These are phyloP conservation scores for Dendrolimus houi DNA, from an alignment of 2,888 invertebrate species.

Conservation along the genomic window DNA sequence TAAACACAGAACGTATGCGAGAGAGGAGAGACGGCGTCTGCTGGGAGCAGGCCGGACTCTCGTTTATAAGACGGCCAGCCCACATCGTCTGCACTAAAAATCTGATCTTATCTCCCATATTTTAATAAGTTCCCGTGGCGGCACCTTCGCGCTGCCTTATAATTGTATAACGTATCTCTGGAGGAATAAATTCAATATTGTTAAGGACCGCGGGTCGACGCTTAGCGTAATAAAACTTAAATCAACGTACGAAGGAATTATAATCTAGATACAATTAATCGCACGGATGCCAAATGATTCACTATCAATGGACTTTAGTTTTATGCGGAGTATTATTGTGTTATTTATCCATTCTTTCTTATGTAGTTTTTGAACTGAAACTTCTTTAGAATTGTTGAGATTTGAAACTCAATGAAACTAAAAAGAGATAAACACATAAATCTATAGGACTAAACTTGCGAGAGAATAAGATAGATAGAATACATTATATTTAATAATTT, in stretches of 20 bases:
- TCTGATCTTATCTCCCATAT: conserved; percentile 70
- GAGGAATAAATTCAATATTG: conserved; percentile 63
- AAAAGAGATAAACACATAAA: too few relatives aligned
- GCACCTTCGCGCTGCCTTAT: conserved; percentile 54
- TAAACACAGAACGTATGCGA: conserved; percentile 59
- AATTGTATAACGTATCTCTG: conserved; percentile 62
- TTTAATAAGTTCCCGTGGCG: conserved; percentile 73
- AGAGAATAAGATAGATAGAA: too few relatives aligned
- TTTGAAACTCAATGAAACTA: too few relatives aligned
- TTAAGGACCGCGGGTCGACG: conserved; percentile 12
- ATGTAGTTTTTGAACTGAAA: too few relatives aligned
- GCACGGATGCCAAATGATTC: conserved; percentile 69
- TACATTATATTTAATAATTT: too few relatives aligned
- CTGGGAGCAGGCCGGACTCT: conserved; percentile 55
- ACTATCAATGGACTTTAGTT: conserved; percentile 49
- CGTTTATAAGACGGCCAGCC: conserved; percentile 61
- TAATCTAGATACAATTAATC: conserved; percentile 66
- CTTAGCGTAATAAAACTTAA: conserved; percentile 63
- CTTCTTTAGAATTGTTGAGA: too few relatives aligned
- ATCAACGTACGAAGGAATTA: conserved; percentile 73
- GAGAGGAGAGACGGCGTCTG: conserved; percentile 41
- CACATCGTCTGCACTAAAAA: conserved; percentile 66
- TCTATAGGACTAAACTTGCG: too few relatives aligned
- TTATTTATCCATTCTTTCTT: too few relatives aligned
- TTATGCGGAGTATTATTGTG: too few relatives aligned